phyloP scores from a whole-genome alignment of 2,888 invertebrate species.

The Agrochola circellaris region DNA sequence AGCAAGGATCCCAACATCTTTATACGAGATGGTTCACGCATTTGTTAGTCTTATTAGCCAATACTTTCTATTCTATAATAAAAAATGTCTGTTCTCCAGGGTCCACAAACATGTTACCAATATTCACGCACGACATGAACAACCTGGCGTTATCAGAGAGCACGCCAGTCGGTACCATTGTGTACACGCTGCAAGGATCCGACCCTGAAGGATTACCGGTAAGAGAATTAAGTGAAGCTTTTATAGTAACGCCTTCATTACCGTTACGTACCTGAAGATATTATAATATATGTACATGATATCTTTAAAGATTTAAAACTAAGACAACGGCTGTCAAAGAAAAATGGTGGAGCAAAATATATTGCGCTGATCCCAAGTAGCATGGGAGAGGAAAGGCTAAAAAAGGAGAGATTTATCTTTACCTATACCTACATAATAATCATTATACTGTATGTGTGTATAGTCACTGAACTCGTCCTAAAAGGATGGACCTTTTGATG shows the following conservation, averaged over 20 bases:
- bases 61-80: no score
- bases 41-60: no score
- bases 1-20: no score
- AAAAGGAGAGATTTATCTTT: no score
- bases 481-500: no score
- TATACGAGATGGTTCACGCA: no score
- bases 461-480: no score
- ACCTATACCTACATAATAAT: no score
- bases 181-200: conserved; percentile 94
- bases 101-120: conserved; percentile 92
- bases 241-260: background rate
- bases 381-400: no score
- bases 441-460: no score
- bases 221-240: conserved; percentile 69
- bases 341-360: background rate
- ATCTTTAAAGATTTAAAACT: background rate
- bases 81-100: conserved; percentile 61
- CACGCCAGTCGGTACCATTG: conserved; percentile 94
- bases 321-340: background rate
- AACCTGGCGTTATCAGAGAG: conserved; percentile 94
- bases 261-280: no score
- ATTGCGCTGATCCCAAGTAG: background rate
- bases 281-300: no score
- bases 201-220: conserved; percentile 96
- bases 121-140: conserved; percentile 94